Base-by-base conservation (phyloP, 2,113 vertebrate genomes). In the Chiloscyllium plagiosum region DNA sequence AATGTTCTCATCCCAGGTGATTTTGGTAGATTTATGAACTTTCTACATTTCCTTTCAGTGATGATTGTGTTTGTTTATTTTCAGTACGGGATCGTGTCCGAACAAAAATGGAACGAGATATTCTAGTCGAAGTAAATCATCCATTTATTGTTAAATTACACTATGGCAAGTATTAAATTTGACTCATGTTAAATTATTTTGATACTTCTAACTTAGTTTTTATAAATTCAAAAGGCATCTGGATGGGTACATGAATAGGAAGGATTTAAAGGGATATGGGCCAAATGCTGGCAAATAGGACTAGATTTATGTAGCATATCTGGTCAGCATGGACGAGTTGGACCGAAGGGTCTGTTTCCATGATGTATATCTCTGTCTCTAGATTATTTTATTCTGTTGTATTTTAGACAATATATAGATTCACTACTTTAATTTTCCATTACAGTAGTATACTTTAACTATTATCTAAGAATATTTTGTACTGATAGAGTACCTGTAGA, bases 81-180 rank as follows among this genome's bases (percentile, higher is more conserved):
- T 61, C 97, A 99, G 99, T 99, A 97, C 98, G 98, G 97, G 99
- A 99, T 97, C 97, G 99, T 96, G 98, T 99, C 97, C 98, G 99
- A 65, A 99, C 99, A 96, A 99, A 99, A 96, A 99, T 99, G 99
- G 99, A 99, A 97, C 98, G 99, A 96, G 99, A 99, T 97, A 99
- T 99, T 98, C 97, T 99, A 97, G 99, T 99, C 96, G 99, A 99
- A 97, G 99, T 99, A 96, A 99, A 99, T 97, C 99, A 99, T 97
- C 99, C 99, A 95, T 99, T 99, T 98, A 99, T 99, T 97, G 99
- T 99, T 97, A 99, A 99, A 96, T 98, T 99, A 98, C 99, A 99
- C 98, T 99, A 99, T 98, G 99, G 99, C 99, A 97, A 98, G 98
- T 97, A 96, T 12, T 37, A 70, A 94, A 94, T n/a, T n/a, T 68